A percentile compares a stretch with the other conserved stretches of the same genome.
Conservation (phyloP, 2,113 vertebrate genomes). For the Odocoileus hemionus region DNA sequence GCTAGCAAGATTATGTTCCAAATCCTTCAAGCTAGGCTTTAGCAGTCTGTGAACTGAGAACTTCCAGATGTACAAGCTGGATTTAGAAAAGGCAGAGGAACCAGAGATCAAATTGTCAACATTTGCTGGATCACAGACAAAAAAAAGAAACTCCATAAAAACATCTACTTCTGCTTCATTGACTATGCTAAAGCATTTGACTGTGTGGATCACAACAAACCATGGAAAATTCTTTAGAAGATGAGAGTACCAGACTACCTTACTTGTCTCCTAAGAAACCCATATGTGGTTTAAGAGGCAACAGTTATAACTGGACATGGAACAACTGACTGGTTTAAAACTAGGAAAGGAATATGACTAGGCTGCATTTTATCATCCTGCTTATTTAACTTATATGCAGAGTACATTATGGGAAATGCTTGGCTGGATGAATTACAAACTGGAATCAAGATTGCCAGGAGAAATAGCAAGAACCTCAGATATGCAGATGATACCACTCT, state of each 20-base stretch:
- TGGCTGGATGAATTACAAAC: background rate
- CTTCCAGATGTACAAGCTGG: background rate
- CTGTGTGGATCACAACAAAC: background rate
- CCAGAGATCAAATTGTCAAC: background rate
- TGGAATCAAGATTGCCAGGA: background rate
- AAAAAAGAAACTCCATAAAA: background rate
- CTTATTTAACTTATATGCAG: background rate
- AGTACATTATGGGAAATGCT: background rate
- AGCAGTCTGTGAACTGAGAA: background rate
- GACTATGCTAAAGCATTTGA: background rate
- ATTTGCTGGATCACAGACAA: background rate
- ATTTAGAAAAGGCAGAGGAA: background rate
- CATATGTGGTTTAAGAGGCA: background rate
- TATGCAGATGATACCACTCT: background rate
- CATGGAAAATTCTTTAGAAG: background rate
- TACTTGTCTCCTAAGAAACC: background rate
- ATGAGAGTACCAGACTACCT: background rate
- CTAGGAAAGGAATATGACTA: background rate
- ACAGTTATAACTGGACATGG: background rate
- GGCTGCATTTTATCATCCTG: background rate
- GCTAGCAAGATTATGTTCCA: background rate
- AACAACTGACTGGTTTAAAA: background rate
- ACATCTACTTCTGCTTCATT: background rate
- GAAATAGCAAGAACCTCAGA: background rate
- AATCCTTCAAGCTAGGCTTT: background rate